Percentiles rank a stretch among this genome's conserved stretches.
These are phyloP conservation scores for Drosophila setifemur DNA, from an alignment of 1,140 invertebrate genomes.

Conservation along the genomic window DNA sequence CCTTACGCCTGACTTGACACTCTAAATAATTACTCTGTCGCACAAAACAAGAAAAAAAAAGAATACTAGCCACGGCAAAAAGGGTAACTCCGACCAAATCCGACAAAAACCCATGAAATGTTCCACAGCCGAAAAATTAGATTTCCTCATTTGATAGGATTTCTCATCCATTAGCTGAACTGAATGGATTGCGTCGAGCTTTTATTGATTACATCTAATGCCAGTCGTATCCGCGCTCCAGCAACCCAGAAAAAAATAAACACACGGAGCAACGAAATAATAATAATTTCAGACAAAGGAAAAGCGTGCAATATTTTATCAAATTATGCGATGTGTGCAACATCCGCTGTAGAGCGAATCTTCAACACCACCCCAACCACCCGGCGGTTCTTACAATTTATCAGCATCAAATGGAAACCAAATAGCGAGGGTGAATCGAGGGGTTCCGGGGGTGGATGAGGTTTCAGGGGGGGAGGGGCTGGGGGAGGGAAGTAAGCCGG, in stretches of 20 bases:
- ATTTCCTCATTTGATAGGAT: conserved; percentile 45
- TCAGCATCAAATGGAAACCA: conserved; percentile 79
- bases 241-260: conserved; percentile 2
- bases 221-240: conserved; percentile 49
- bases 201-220: conserved; percentile 74
- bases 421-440: conserved; percentile 46
- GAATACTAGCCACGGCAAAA: background rate
- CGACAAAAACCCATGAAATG: background rate
- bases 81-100: conserved; percentile 12
- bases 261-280: conserved; percentile 38
- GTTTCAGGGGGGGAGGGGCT: background rate
- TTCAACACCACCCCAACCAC: conserved; percentile 59
- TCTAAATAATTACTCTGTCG: conserved; percentile 36
- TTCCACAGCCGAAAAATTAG: conserved; percentile 9
- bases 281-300: conserved; percentile 54
- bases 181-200: conserved; percentile 44
- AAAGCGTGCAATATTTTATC: conserved; percentile 76
- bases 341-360: conserved; percentile 49
- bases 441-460: background rate
- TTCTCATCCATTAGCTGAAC: conserved; percentile 53
- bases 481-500: conserved; percentile 25
- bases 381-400: conserved; percentile 74
- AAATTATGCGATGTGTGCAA: conserved; percentile 75
- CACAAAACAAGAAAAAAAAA: conserved; percentile 4
- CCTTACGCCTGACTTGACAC: conserved; percentile 5